Base-by-base conservation (phyloP, 2,888 invertebrate species). In the Temnothorax rugatulus region DNA sequence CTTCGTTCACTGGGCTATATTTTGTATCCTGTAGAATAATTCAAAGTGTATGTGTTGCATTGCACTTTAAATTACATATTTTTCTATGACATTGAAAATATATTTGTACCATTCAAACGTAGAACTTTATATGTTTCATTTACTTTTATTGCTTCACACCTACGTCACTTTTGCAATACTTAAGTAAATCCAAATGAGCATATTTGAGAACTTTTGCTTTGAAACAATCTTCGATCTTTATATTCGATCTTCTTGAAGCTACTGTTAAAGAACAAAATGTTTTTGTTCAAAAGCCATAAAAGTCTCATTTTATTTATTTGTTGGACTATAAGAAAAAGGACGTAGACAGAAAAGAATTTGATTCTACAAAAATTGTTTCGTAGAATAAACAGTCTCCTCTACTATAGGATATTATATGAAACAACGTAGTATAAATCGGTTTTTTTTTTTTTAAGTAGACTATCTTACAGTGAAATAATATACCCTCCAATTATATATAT, bases 331-430 rank as follows among this genome's bases (percentile, higher is more conserved):
- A 41, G 34, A 9, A 59, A 25, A 18, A 41, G 11, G 41, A 59
- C 3, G 15, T 52, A 52, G 2, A n/a, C 18, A 52, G n/a, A 66
- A 44, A 76, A 34, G 9, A 41, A 64, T 47, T 61, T 38, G 18
- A 8, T n/a, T 29, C 3, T 9, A 75, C 11, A 8, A 71, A 79
- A 81, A 81, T 81, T 71, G 8, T 71, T 81, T 29, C 11, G 71
- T 38, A 18, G 9, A 38, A 41, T 73, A 25, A 73, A 73, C 59
- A 81, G 79, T 81, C 73, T 81, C 79, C 79, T 59, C 79, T 73
- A 81, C 73, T 73, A 9, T 73, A 73, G 21, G 44, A 81, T 47
- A 71, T 63, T 57, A 47, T 38, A 73, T 84, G 79, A 88, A 90
- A 83, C 34, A 77, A 82, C 13, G 38, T 61, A 71, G 61, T 34